phyloP scores from a whole-genome alignment of 1,140 invertebrate genomes.

The Diabrotica undecimpunctata region DNA sequence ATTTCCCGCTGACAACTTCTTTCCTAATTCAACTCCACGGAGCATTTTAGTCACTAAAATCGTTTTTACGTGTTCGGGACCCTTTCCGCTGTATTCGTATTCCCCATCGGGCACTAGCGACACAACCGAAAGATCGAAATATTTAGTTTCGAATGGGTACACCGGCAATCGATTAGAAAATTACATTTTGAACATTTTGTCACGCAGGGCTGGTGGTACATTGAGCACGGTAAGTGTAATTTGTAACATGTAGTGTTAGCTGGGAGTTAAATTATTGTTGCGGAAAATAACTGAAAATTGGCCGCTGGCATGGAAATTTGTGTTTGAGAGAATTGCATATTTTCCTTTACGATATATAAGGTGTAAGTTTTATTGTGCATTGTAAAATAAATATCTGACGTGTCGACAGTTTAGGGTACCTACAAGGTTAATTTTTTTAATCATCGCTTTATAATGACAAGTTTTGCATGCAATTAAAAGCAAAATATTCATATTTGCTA shows the following conservation, averaged over 20 bases:
- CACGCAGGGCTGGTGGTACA: background rate
- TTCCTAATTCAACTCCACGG: background rate
- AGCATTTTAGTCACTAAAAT: background rate
- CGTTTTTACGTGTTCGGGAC: background rate
- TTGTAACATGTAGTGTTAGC: background rate
- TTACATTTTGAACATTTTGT: slow-evolving; percentile 1
- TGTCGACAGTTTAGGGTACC: too few species aligned
- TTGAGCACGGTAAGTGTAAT: background rate
- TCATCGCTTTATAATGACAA: too few species aligned
- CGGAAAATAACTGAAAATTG: background rate
- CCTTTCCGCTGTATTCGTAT: background rate
- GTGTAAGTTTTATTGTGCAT: too few species aligned
- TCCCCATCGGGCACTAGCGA: background rate
- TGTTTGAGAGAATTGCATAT: too few species aligned
- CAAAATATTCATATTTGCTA: too few species aligned
- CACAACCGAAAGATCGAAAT: background rate
- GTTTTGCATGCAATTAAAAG: too few species aligned
- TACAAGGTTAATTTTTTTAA: too few species aligned
- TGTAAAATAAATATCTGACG: too few species aligned
- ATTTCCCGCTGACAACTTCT: background rate
- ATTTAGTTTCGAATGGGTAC: background rate
- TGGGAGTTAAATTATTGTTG: background rate
- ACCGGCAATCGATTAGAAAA: background rate
- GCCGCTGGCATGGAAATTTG: too few species aligned
- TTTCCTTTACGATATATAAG: too few species aligned